Percentiles rank a stretch among this genome's conserved stretches.
phyloP scores from a whole-genome alignment of 2,888 invertebrate genomes.

The Orchestes rusci region DNA sequence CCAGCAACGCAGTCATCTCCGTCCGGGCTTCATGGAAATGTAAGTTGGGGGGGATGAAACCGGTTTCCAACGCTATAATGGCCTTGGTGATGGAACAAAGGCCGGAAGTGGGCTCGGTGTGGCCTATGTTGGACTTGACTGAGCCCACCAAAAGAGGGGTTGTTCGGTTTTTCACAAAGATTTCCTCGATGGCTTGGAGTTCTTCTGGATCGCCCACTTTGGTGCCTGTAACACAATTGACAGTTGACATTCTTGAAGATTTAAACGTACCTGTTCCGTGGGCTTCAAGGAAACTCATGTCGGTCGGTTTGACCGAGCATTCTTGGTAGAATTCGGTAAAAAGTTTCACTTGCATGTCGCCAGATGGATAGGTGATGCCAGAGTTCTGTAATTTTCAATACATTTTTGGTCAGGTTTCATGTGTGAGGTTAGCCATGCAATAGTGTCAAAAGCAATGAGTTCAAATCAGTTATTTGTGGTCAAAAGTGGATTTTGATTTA shows the following conservation, averaged over 20 bases:
- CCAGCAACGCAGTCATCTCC: constrained; percentile 53
- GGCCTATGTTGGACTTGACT: constrained; percentile 91
- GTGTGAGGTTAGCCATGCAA: too few species aligned
- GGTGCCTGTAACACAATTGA: constrained; percentile 51
- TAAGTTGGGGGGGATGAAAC: constrained; percentile 77
- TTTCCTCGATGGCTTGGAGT: constrained; percentile 70
- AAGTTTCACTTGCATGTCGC: constrained; percentile 53
- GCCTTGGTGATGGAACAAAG: constrained; percentile 73
- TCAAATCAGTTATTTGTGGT: too few species aligned
- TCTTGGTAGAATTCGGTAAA: constrained; percentile 60
- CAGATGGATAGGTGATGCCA: constrained; percentile 42
- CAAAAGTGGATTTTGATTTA: too few species aligned
- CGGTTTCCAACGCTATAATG: constrained; percentile 62
- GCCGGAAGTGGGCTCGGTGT: constrained; percentile 82
- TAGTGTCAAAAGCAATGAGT: too few species aligned
- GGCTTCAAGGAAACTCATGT: constrained; percentile 76
- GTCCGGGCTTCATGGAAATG: constrained; percentile 52
- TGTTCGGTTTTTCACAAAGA: constrained; percentile 66
- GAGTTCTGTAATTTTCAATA: too few species aligned
- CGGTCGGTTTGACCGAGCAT: constrained; percentile 62
- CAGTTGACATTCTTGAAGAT: too few species aligned
- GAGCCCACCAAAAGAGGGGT: constrained; percentile 74
- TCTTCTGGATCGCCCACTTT: constrained; percentile 90
- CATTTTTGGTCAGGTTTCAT: too few species aligned
- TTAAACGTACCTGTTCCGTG: constrained; percentile 70